Base-by-base conservation (phyloP, 2,797 vertebrate genomes). In the Astyanax mexicanus region DNA sequence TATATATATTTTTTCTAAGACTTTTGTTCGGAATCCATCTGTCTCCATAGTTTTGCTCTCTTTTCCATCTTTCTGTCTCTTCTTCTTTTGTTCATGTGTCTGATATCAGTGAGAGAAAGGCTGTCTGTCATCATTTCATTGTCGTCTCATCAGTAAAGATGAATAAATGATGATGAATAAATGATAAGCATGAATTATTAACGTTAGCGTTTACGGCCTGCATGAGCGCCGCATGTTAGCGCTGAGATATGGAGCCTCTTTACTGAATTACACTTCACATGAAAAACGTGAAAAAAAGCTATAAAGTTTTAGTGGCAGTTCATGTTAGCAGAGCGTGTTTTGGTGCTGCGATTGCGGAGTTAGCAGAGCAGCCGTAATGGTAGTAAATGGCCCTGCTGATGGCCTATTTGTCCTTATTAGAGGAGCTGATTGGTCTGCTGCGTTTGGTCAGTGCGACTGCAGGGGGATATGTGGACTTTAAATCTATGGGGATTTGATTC, bases 141-240 rank as follows among this genome's bases (percentile, higher is more conserved):
- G 62, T 69, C 74, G 45, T 62, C 47, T 74, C 77, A 79, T 74
- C 55, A 54, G 69, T 54, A 40, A 57, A 64, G 72, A 74, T 67
- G 52, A 64, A 49, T 74, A 57, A 51, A 51, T 51, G 49, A 73
- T 64, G 64, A 62, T 74, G 40, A 78, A 79, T 79, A 79, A 79
- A 74, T 79, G 32, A 74, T 79, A 54, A 52, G 17, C 66, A 69
- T 74, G 42, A 69, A 69, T 79, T 55, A 74, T 79, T 72, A 73
- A 68, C 25, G 32, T 23, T 51, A 69, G 37, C 68, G 29, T 69
- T 74, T 74, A 68, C 74, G 38, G 32, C 51, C 8, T 45, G 15
- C 27, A 17, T 9, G 49, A 51, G 19, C 9, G 9, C 19, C 10
- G 49, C 19, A 23, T 19, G 21, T 11, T n/a, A 23, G 17, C 21